A percentile compares a stretch with the other conserved stretches of the same genome.
Evolutionary conservation across 2,113 vertebrate species (phyloP).

Genomic region (Limanda limanda): DNA sequence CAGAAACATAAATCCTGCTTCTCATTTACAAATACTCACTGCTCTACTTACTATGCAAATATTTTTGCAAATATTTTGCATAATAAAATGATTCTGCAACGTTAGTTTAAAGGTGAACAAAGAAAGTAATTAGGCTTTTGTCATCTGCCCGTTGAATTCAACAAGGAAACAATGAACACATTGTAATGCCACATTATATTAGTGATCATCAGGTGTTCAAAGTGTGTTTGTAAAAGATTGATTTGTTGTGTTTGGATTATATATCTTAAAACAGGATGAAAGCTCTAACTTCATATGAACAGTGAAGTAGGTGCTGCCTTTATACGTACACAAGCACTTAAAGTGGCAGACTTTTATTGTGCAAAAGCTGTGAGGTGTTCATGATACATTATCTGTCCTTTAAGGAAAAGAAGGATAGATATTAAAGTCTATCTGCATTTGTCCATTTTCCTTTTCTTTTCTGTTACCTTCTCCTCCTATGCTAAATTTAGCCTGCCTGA

Average conservation of each 20-base stretch:
- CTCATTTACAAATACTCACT: constrained; percentile 32
- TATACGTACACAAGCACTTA: not conserved
- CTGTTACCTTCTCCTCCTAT: constrained; percentile 4
- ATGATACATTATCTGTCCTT: constrained; percentile 17
- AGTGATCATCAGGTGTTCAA: not conserved
- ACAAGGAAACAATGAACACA: not conserved
- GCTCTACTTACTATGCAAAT: constrained; percentile 33
- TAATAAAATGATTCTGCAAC: constrained; percentile 23
- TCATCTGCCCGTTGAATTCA: constrained; percentile 13
- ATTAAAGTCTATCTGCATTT: constrained; percentile 19
- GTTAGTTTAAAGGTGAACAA: constrained; percentile 18
- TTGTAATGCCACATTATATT: not conserved
- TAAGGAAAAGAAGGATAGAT: constrained; percentile 21
- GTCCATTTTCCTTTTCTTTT: constrained; percentile 3
- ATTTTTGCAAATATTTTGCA: constrained; percentile 40
- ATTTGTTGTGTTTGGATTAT: constrained; percentile 6
- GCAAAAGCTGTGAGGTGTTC: constrained; percentile 18
- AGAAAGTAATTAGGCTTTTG: constrained; percentile 19
- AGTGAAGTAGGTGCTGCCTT: not conserved
- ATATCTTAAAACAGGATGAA: not conserved
- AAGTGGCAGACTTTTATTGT: not conserved
- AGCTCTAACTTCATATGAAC: not conserved
- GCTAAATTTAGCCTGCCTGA: constrained; percentile 38
- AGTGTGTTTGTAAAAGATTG: not conserved
- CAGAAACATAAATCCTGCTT: constrained; percentile 8